Base-by-base conservation (phyloP, 1,140 invertebrate species). In the Drusus annulatus region DNA sequence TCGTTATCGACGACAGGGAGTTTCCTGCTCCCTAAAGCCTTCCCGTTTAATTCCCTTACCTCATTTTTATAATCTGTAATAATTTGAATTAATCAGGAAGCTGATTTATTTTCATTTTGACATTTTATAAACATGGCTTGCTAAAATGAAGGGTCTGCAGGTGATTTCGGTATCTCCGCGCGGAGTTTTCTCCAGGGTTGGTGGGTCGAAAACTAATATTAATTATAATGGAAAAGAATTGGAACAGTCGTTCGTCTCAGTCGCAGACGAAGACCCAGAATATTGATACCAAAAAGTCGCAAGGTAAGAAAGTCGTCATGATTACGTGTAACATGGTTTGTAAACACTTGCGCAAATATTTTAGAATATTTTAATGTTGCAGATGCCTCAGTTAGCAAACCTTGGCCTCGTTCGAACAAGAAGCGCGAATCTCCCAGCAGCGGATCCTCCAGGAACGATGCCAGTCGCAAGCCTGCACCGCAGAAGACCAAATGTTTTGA, bases 81-180 rank as follows among this genome's bases (percentile, higher is more conserved):
- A 75, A 58, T 82, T 82, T 82, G 78, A 60, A 78, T 62, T 25
- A 45, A 73, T 75, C 78, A 78, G 69, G 60, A 62, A 78, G 82
- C 87, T 83, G 83, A 84, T 85, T 36, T 36, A 81, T 90, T 91
- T 90, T 90, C 87, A 88, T 89, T 88, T 87, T 89, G 87, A 87
- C 86, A 86, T 81, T 88, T 88, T 86, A 89, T 90, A 93, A 93
- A 93, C 92, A 95, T 95, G 94, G 93, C 93, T 94, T 94, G 92
- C 92, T 95, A 93, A 94, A 91, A 94, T 94, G 94, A 93, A 91
- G 92, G 89, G 87, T 84, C 85, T 90, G 88, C 91, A 90, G 86
- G 86, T 89, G 86, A 80, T 84, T 86, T 87, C 88, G 84, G 85
- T 90, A 89, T 91, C 92, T 92, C 91, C 91, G 87, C 89, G 88